A percentile compares a stretch with the other conserved stretches of the same genome.
Conservation (phyloP, 2,888 invertebrate species). For the Pemphredon lugubris region DNA sequence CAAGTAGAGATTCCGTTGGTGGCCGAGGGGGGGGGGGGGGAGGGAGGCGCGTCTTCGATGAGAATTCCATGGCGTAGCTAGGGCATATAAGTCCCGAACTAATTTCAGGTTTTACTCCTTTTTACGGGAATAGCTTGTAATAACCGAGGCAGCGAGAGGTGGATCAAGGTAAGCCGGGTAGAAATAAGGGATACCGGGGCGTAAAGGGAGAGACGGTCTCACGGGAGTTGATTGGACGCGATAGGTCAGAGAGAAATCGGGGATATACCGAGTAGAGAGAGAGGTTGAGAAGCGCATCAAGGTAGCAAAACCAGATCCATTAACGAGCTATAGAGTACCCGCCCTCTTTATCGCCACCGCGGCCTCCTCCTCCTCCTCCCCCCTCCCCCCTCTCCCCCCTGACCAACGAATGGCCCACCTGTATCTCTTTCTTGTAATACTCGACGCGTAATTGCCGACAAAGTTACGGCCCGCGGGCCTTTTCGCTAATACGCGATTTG, state of each 20-base stretch:
- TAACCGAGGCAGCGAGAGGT: constrained; percentile 54
- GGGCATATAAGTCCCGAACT: constrained; percentile 61
- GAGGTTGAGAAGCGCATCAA: constrained; percentile 51
- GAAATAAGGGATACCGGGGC: constrained; percentile 9
- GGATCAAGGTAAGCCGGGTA: constrained; percentile 47
- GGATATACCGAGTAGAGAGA: constrained; percentile 23
- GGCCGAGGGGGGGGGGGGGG: too few relatives aligned
- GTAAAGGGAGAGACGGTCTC: constrained; percentile 19
- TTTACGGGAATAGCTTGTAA: constrained; percentile 62
- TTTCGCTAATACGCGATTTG: constrained; percentile 18
- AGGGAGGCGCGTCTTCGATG: constrained; percentile 13
- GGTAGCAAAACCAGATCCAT: constrained; percentile 66
- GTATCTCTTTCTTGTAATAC: constrained; percentile 49
- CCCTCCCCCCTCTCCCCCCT: too few relatives aligned
- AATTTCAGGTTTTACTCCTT: constrained; percentile 60
- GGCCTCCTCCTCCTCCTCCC: too few relatives aligned
- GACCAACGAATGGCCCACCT: constrained; percentile 56
- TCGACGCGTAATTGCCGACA: constrained; percentile 46
- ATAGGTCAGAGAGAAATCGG: constrained; percentile 51
- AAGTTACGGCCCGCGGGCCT: constrained; percentile 18
- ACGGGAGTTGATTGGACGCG: constrained; percentile 59
- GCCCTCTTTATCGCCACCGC: constrained; percentile 59
- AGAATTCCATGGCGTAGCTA: constrained; percentile 47
- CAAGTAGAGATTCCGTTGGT: constrained; percentile 31
- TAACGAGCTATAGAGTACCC: constrained; percentile 53